A percentile compares a stretch with the other conserved stretches of the same genome.
phyloP scores from a whole-genome alignment of 1,140 invertebrate species.

The Dermatophagoides farinae region DNA sequence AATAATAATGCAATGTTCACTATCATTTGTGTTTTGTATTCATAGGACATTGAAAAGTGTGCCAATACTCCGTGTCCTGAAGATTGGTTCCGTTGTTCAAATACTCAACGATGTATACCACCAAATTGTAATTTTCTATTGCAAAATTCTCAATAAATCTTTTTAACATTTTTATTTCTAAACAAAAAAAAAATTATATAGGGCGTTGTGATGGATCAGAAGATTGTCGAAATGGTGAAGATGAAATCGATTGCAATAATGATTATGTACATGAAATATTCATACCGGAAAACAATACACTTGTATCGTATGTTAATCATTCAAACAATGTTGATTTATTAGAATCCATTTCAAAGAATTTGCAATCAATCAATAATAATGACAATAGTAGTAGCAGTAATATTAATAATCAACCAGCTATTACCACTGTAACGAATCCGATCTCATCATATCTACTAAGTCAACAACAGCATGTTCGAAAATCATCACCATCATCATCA shows the following conservation, averaged over 20 bases:
- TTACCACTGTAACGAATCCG: background rate
- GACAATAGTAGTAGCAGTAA: background rate
- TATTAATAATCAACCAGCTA: background rate
- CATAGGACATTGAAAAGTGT: conserved; percentile 8
- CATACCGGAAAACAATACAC: background rate
- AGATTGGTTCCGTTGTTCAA: conserved; percentile 6
- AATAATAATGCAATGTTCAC: too few species aligned
- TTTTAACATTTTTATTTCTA: background rate
- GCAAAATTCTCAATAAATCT: background rate
- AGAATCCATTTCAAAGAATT: background rate
- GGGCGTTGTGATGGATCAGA: conserved; percentile 6
- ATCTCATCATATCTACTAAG: conserved; percentile 3
- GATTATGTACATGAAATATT: background rate
- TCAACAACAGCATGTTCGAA: background rate
- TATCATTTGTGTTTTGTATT: background rate
- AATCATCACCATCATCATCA: too few species aligned
- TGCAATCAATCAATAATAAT: background rate
- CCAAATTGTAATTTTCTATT: conserved; percentile 5
- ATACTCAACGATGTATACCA: conserved; percentile 10
- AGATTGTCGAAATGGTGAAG: conserved; percentile 6
- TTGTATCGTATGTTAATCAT: background rate
- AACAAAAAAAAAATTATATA: background rate
- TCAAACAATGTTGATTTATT: background rate
- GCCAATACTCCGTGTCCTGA: conserved; percentile 2
- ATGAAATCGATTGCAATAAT: background rate